phyloP scores from a whole-genome alignment of 2,113 vertebrate species.

The Lampris incognitus region DNA sequence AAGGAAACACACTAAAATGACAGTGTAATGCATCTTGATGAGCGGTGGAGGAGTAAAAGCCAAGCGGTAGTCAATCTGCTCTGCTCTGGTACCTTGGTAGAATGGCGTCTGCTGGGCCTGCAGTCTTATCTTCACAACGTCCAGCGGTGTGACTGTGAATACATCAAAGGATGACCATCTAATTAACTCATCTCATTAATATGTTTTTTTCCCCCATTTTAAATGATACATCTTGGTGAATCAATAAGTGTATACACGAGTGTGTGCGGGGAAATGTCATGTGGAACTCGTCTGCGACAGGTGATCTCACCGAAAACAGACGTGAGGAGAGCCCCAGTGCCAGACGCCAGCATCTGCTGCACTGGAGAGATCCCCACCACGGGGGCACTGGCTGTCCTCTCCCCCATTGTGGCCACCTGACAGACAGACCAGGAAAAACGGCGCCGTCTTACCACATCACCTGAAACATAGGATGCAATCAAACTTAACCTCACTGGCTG shows the following conservation, averaged over 20 bases:
- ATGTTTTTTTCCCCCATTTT: too few relatives aligned
- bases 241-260: neutral
- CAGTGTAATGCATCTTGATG: neutral
- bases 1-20: neutral
- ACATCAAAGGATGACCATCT: slow-evolving; percentile 1
- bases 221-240: too few relatives aligned
- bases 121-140: slow-evolving; percentile 95
- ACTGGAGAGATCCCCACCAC: slow-evolving; percentile 86
- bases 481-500: neutral
- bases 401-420: slow-evolving; percentile 86
- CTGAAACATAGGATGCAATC: neutral
- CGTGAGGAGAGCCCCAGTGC: slow-evolving; percentile 92
- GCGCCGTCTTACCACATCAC: neutral
- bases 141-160: slow-evolving; percentile 90
- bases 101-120: slow-evolving; percentile 90
- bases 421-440: slow-evolving; percentile 44
- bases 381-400: slow-evolving; percentile 58
- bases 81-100: slow-evolving; percentile 79
- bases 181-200: neutral
- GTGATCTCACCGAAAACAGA: slow-evolving; percentile 91
- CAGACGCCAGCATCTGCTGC: slow-evolving; percentile 96
- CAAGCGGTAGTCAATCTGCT: neutral
- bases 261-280: neutral
- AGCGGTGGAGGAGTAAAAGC: neutral
- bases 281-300: neutral